These are phyloP conservation scores for Julus scanicus DNA, from an alignment of 2,888 invertebrate species.

Conservation along the genomic window DNA sequence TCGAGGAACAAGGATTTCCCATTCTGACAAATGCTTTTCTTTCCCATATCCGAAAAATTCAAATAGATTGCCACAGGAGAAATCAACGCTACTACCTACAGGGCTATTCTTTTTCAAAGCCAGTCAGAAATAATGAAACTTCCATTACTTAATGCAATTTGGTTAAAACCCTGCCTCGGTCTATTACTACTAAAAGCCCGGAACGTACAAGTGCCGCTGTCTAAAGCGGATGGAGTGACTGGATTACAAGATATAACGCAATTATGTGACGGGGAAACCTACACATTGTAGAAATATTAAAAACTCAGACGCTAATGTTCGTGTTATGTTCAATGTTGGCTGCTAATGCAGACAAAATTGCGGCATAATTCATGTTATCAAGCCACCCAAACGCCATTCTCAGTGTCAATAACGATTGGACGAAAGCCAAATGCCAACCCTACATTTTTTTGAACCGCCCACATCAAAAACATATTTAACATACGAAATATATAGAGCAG, in stretches of 20 bases:
- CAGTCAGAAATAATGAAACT: slow-evolving; percentile 33
- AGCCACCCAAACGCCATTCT: too few species aligned
- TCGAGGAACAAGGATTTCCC: slow-evolving; percentile 33
- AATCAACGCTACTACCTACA: slow-evolving; percentile 14
- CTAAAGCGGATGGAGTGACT: background rate
- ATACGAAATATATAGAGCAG: too few species aligned
- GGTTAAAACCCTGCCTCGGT: slow-evolving; percentile 33
- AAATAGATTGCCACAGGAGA: slow-evolving; percentile 26
- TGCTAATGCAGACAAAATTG: background rate
- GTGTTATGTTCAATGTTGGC: background rate
- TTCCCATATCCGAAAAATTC: background rate
- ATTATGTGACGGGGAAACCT: background rate
- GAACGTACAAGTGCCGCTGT: background rate
- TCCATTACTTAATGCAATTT: slow-evolving; percentile 5
- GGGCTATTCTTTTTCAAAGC: slow-evolving; percentile 17
- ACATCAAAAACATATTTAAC: too few species aligned
- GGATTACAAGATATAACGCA: background rate
- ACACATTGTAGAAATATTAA: background rate
- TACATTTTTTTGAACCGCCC: too few species aligned
- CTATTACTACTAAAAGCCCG: background rate
- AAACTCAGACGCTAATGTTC: background rate
- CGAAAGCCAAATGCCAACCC: too few species aligned
- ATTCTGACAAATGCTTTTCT: slow-evolving; percentile 21
- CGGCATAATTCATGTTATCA: too few species aligned
- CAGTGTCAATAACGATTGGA: too few species aligned